Evolutionary conservation across 2,888 invertebrate species (phyloP), one percentile per base, ranked within the genome.

Genomic region (Tetanocera ferruginea): DNA sequence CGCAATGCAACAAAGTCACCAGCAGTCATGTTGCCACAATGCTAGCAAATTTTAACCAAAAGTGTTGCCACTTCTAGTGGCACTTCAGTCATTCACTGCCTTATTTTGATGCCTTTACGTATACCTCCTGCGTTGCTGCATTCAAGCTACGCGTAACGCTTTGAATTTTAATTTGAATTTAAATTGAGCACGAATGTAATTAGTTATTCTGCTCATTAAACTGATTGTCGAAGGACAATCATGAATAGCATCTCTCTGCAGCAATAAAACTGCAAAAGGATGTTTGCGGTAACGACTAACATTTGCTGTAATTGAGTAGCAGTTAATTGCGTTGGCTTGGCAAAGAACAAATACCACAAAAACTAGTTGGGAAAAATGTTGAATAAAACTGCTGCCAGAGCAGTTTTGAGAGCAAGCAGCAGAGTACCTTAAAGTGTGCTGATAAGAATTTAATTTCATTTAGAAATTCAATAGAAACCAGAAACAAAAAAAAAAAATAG

Each of bases 121-220:
- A 14, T 64, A 31, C 64, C 28, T n/a, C n/a, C n/a, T 25, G 28
- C 25, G 25, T 28, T 28, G 25, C 4, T 25, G 25, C 19, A 57
- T 23, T 57, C 34, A 43, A 37, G 64, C 31, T 17, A 14, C 31
- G 71, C 31, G 8, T 34, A 31, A n/a, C 25, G 55, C 55, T 55
- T 23, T 14, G 6, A n/a, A n/a, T 71, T 57, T 52, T 17, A 70
- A 71, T 28, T 55, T 57, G 55, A 31, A 55, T 71, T 55, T 57
- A 71, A 71, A 71, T 52, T 71, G 31, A 71, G 71, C 55, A 5
- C 14, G 70, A n/a, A 55, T 34, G 4, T 34, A 31, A 71, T 52
- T 71, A 52, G 71, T 37, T 71, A 55, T 55, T 25, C 71, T 28
- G 71, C 71, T 71, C 34, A 71, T 71, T 71, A 52, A n/a, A 55